phyloP scores from a whole-genome alignment of 1,140 invertebrate genomes.

The Cepaea nemoralis region DNA sequence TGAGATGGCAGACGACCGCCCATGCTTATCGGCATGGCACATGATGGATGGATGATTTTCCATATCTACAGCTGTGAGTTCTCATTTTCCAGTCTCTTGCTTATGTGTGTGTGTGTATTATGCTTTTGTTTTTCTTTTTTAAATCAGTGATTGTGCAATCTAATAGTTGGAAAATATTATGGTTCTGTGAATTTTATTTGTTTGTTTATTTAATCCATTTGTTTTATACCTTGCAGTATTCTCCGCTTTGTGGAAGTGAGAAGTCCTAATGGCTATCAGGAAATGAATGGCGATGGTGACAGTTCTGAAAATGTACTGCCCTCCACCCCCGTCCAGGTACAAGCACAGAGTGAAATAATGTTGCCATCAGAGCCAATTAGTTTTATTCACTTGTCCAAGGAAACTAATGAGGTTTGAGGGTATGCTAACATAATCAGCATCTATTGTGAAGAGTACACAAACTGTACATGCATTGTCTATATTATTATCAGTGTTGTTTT shows the following conservation, averaged over 20 bases:
- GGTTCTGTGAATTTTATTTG: conserved; percentile 6
- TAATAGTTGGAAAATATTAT: background rate
- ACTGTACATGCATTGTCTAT: background rate
- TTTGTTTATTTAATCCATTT: background rate
- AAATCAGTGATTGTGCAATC: no score
- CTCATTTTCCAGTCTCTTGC: background rate
- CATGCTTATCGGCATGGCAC: no score
- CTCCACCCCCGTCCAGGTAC: background rate
- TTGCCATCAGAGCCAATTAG: conserved; percentile 30
- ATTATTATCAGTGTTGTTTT: background rate
- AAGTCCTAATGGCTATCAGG: conserved; percentile 33
- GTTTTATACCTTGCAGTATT: conserved; percentile 21
- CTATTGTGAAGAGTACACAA: background rate
- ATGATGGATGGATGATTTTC: no score
- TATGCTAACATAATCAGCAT: background rate
- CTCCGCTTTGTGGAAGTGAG: conserved; percentile 32
- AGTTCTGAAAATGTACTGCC: background rate
- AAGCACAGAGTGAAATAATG: conserved; percentile 8
- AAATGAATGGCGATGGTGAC: conserved; percentile 13
- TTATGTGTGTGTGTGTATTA: no score
- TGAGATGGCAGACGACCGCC: no score
- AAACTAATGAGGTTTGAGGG: background rate
- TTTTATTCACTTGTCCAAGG: conserved; percentile 24
- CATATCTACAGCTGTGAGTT: no score
- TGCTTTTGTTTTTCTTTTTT: no score